phyloP scores from a whole-genome alignment of 2,797 vertebrate genomes.

The Crotalus adamanteus region DNA sequence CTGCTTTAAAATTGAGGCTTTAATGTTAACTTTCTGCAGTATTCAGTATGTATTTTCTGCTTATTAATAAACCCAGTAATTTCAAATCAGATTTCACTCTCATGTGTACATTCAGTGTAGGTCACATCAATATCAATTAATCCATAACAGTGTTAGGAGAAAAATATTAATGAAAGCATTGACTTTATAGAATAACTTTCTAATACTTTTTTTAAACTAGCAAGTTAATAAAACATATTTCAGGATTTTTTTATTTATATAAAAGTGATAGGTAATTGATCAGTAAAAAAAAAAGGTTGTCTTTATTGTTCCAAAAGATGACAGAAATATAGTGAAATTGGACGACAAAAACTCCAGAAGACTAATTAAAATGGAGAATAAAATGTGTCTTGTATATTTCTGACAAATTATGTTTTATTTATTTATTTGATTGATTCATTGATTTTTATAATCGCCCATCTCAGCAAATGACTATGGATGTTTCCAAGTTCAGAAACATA shows the following conservation, averaged over 20 bases:
- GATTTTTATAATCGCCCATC: neutral
- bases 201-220: constrained; percentile 33
- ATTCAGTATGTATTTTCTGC: neutral
- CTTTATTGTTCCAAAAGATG: constrained; percentile 48
- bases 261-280: constrained; percentile 55
- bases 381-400: constrained; percentile 28
- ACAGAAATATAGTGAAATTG: constrained; percentile 38
- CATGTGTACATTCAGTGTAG: constrained; percentile 36
- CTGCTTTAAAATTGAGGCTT: neutral
- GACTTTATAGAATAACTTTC: constrained; percentile 20
- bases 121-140: constrained; percentile 22
- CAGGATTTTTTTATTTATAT: constrained; percentile 12
- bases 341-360: constrained; percentile 22
- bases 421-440: neutral
- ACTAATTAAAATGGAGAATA: constrained; percentile 37
- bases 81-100: neutral
- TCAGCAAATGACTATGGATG: neutral
- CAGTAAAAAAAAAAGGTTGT: constrained; percentile 45
- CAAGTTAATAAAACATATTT: constrained; percentile 46
- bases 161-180: constrained; percentile 45
- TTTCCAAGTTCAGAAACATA: neutral
- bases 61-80: neutral
- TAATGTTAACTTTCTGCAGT: neutral
- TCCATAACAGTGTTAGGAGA: constrained; percentile 30
- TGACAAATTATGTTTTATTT: neutral